These are phyloP conservation scores for Cynocephalus volans DNA, from an alignment of 2,113 vertebrate species.

Conservation along the genomic window DNA sequence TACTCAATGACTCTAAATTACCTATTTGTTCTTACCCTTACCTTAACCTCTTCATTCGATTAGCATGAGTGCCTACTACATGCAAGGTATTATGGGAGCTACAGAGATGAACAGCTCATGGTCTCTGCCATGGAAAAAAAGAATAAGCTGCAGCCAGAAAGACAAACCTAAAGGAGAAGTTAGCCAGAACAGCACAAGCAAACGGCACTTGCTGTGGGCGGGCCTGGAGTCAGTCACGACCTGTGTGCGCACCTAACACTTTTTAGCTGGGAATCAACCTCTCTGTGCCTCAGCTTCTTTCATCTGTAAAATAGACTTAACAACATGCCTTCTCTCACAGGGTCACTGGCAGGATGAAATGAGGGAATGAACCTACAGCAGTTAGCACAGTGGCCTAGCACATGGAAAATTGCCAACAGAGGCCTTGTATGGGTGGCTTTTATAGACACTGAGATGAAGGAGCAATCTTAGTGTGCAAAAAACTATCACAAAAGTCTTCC, in stretches of 20 bases:
- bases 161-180: background rate
- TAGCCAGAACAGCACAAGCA: background rate
- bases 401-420: background rate
- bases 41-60: background rate
- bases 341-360: background rate
- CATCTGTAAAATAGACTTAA: background rate
- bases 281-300: conserved; percentile 41
- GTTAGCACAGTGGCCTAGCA: background rate
- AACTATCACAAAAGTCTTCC: background rate
- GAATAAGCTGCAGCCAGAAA: background rate
- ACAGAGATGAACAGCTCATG: background rate
- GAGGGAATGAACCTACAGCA: background rate
- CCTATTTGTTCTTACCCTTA: background rate
- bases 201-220: background rate
- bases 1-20: background rate
- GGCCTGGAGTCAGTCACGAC: background rate
- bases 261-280: background rate
- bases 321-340: background rate
- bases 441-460: background rate
- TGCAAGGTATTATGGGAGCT: background rate
- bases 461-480: background rate
- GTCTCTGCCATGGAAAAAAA: conserved; percentile 14
- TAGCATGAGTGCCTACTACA: background rate
- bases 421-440: background rate
- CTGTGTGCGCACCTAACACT: background rate